Percentiles rank a stretch among this genome's conserved stretches.
Conservation (phyloP, 53 echinoderm and acorn worm species). For the Echinometra lucunter region DNA sequence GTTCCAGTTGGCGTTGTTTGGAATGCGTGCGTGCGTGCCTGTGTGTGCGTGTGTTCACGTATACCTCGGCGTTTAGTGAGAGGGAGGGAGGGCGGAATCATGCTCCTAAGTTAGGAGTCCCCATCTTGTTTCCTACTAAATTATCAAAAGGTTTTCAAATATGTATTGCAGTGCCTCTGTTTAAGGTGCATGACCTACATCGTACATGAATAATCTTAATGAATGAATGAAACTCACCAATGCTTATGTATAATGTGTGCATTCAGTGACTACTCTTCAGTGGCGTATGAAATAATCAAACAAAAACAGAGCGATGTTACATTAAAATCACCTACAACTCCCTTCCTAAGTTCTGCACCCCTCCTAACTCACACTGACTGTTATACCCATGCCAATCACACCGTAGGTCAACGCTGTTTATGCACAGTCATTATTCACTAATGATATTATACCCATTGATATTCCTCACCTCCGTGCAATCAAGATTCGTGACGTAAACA, state of each 20-base stretch:
- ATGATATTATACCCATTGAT: conserved; percentile 1
- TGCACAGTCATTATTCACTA: conserved; percentile 12
- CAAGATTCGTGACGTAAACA: not conserved
- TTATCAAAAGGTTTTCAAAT: not conserved
- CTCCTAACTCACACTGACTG: not conserved
- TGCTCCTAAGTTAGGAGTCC: not conserved
- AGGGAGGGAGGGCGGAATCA: no score
- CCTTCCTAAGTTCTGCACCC: not conserved
- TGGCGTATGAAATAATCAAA: not conserved
- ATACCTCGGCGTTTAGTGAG: no score
- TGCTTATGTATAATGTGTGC: not conserved
- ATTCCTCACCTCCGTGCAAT: not conserved
- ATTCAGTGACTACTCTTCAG: not conserved
- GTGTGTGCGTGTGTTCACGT: no score
- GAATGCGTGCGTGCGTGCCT: no score
- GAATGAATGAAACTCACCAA: not conserved
- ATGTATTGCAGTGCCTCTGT: not conserved
- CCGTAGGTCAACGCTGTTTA: not conserved
- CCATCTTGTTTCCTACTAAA: not conserved
- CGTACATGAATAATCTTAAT: not conserved
- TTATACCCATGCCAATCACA: not conserved
- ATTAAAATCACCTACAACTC: not conserved
- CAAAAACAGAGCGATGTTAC: not conserved
- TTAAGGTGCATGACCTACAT: not conserved
- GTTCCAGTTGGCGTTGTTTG: not conserved